Evolutionary conservation across 2,797 vertebrate species (phyloP), one percentile per base, ranked within the genome.

Genomic region (Melanotaenia boesemani): DNA sequence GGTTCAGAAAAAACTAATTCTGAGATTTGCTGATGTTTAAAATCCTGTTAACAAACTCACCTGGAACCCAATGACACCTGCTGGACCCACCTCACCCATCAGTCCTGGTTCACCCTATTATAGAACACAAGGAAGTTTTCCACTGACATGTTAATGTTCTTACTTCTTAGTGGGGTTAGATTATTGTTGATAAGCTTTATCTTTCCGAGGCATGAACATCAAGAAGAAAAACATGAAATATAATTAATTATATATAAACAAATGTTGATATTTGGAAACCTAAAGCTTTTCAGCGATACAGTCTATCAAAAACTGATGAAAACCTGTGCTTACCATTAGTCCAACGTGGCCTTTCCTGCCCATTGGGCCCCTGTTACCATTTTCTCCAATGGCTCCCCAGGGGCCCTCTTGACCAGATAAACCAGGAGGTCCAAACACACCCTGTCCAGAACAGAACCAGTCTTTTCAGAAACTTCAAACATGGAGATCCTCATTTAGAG

Each of bases 291-390:
- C 7, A 22, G 18, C 9, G 48, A n/a, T 10, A 48, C 48, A 18
- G 16, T 18, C 20, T 28, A 30, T 5, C 16, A 39, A 41, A 30
- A 28, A 39, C 1, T 15, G 59, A 24, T 46, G 3, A 62, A 46
- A 34, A 26, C 20, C 4, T 55, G 4, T 34, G 0, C 93, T 95
- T 81, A 96, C 96, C 95, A 92, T 79, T 37, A 94, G 87, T 78
- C 96, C 96, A 54, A 87, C 79, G 70, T 93, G 87, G 37, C 97
- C 97, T 85, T 96, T 97, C 54, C 94, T 94, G 59, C 96, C 97
- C 77, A 95, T 96, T 13, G 59, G 76, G 3, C 96, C 96, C 69
- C 88, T 92, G 56, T 80, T 73, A 18, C 97, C 96, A 13, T 78
- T 86, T 26, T 90, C 77, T 26, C 97, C 97, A 0, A 86, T 78